Base-by-base conservation (phyloP, 37 sponge, comb jelly and placozoan species). In the Oopsacas minuta region DNA sequence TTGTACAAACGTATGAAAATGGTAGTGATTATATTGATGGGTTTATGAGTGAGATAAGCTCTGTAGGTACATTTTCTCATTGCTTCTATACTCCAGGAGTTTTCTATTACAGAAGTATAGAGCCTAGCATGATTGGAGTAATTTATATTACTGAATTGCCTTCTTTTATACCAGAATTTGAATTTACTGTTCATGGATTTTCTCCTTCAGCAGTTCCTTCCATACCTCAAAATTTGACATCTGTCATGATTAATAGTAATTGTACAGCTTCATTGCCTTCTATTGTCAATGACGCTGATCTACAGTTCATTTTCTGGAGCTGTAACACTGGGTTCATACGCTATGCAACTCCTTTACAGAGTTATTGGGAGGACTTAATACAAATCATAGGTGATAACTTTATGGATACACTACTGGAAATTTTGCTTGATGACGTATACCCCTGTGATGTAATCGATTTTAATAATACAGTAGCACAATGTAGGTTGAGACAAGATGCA, bases 71-170 rank as follows among this genome's bases (percentile, higher is more conserved):
- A 5, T 82, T 82, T 23, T 39, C 42, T 22, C 83, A 82, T 23
- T 20, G 42, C n/a, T 82, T 82, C 42, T 39, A 37, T 82, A 12
- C 22, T 23, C 83, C 83, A 5, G 83, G 83, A 25, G 36, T 82
- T 82, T 23, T 8, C 5, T 82, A 82, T 38, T 23, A 82, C n/a
- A 61, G 30, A 10, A 61, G 75, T 61, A 3, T 12, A 20, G 75
- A 25, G 28, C 75, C 75, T 10, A 61, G 17, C 30, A 61, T 61
- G 75, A 61, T 25, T 10, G 75, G 75, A 61, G 75, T 61, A 3
- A 61, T 61, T 61, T 3, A 10, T 61, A 34, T 61, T 7, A 20
- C 28, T 12, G 75, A 61, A 61, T 3, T 61, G 3, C 30, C 75
- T 20, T 61, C 75, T 61, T 61, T 20, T n/a, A 61, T n/a, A 32